phyloP scores from a whole-genome alignment of 2,113 vertebrate species.

The Phasianus colchicus region DNA sequence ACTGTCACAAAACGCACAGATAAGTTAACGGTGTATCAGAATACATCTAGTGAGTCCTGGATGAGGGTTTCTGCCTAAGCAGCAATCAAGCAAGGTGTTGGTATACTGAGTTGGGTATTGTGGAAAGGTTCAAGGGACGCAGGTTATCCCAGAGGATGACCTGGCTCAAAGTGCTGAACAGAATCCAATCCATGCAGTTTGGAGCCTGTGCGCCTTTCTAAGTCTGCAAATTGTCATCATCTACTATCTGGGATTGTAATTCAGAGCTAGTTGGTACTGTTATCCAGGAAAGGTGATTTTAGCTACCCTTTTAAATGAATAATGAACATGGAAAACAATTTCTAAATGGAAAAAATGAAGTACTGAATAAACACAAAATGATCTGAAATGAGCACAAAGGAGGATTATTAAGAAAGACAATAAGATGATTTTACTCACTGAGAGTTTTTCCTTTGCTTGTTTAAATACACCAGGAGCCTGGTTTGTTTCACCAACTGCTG shows the following conservation, averaged over 20 bases:
- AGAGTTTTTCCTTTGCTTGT: constrained; percentile 90
- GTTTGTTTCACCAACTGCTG: constrained; percentile 85
- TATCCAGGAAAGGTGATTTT: not conserved
- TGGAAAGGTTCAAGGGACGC: not conserved
- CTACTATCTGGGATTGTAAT: not conserved
- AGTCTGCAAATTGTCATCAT: not conserved
- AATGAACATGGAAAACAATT: not conserved
- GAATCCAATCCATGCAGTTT: not conserved
- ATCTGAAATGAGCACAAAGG: constrained; percentile 5
- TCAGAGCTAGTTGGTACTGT: not conserved
- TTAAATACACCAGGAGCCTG: constrained; percentile 90
- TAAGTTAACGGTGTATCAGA: not conserved
- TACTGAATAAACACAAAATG: constrained; percentile 13
- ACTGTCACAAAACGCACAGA: not conserved
- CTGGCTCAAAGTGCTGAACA: not conserved
- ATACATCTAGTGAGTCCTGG: not conserved
- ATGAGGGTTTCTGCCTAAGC: not conserved
- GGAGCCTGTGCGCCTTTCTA: not conserved
- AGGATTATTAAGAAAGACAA: constrained; percentile 13
- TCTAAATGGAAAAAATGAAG: constrained; percentile 21
- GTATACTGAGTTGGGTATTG: not conserved
- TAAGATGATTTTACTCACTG: constrained; percentile 85
- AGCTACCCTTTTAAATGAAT: constrained; percentile 2
- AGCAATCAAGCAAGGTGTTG: not conserved
- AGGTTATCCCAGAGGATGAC: not conserved